Percentiles rank a stretch among this genome's conserved stretches.
Evolutionary conservation across 2,797 vertebrate species (phyloP).

Genomic region (Sebastes cheni): DNA sequence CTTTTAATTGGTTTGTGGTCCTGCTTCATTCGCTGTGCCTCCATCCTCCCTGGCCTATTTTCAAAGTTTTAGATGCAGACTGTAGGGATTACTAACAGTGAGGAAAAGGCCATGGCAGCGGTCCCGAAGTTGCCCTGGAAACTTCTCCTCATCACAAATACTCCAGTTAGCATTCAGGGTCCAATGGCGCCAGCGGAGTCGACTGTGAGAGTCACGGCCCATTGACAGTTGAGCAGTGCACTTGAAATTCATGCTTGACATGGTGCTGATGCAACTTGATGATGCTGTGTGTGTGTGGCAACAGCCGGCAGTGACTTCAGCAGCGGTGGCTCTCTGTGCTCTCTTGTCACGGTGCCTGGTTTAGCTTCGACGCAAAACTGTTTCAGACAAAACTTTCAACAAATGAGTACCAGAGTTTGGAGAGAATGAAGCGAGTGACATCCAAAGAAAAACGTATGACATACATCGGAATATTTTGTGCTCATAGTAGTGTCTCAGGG

Average conservation of each 20-base stretch:
- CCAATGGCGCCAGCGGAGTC: conserved; percentile 19
- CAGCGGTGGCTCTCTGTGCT: neutral
- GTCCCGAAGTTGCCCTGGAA: conserved; percentile 11
- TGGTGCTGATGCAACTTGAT: conserved; percentile 60
- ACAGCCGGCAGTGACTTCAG: conserved; percentile 17
- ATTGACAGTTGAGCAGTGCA: conserved; percentile 41
- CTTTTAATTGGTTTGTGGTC: neutral
- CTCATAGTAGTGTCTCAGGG: neutral
- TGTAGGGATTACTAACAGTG: neutral
- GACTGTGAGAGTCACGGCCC: conserved; percentile 56
- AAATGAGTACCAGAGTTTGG: conserved; percentile 6
- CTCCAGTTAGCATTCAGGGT: conserved; percentile 46
- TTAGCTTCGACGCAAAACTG: conserved; percentile 10
- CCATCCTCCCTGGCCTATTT: neutral
- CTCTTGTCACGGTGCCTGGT: conserved; percentile 28
- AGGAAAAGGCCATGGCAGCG: conserved; percentile 1
- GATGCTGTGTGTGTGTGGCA: conserved; percentile 33
- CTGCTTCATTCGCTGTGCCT: neutral
- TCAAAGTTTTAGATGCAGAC: neutral
- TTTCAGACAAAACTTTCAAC: conserved; percentile 20
- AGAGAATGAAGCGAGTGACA: neutral
- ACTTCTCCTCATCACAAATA: conserved; percentile 30
- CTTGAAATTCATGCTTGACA: conserved; percentile 65
- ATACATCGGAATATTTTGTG: neutral
- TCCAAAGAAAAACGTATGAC: neutral